Conservation (phyloP, 2,888 invertebrate genomes). For the Lycophotia porphyrea region DNA sequence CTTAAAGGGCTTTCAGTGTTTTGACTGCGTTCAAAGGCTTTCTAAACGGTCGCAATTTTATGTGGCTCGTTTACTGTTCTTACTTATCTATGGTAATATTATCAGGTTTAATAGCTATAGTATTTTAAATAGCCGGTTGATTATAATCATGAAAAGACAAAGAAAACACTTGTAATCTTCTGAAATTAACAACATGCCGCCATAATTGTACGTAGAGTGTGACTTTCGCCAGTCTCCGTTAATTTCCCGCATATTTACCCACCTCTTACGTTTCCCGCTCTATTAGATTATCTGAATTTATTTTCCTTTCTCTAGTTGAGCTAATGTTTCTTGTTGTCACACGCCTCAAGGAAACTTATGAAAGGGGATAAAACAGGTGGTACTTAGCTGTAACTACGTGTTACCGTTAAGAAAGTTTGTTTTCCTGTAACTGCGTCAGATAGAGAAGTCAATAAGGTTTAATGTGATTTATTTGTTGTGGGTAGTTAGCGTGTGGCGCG, state of each 20-base stretch:
- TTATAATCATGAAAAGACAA: not conserved
- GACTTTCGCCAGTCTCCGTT: conserved; percentile 74
- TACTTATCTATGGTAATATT: conserved; percentile 41
- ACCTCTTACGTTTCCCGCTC: conserved; percentile 72
- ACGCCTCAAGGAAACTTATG: conserved; percentile 67
- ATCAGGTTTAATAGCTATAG: conserved; percentile 19
- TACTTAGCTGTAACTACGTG: conserved; percentile 66
- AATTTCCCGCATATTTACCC: conserved; percentile 82
- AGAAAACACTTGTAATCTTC: conserved; percentile 16
- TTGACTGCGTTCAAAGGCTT: conserved; percentile 46
- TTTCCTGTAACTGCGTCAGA: conserved; percentile 60
- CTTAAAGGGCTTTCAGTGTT: conserved; percentile 48
- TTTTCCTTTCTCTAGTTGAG: conserved; percentile 72
- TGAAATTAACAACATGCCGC: conserved; percentile 21
- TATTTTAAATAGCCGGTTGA: conserved; percentile 16
- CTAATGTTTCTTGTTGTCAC: conserved; percentile 70
- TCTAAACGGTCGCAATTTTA: conserved; percentile 42
- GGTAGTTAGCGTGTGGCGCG: conserved; percentile 43
- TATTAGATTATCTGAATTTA: conserved; percentile 85
- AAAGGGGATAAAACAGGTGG: conserved; percentile 69
- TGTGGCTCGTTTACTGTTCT: conserved; percentile 39
- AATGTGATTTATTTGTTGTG: conserved; percentile 57
- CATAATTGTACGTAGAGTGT: conserved; percentile 30
- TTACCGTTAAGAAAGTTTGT: conserved; percentile 66
- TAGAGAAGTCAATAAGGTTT: conserved; percentile 62